Evolutionary conservation across 2,113 vertebrate genomes (phyloP).

Genomic region (Menidia beryllina): DNA sequence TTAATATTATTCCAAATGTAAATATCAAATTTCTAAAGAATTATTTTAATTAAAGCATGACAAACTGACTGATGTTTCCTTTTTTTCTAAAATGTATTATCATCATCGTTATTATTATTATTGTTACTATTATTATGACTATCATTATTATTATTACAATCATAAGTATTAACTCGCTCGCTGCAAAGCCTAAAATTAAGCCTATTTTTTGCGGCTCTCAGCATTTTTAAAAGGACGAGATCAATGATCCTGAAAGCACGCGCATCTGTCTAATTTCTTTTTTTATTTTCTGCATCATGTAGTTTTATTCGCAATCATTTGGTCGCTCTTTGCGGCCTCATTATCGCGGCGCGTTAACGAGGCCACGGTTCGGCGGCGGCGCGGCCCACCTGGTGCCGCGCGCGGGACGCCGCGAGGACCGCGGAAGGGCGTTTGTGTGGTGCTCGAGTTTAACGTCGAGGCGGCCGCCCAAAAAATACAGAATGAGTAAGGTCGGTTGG

Average conservation of each 20-base stretch:
- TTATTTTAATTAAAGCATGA: constrained; percentile 90
- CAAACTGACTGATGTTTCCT: constrained; percentile 45
- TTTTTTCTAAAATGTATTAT: background rate
- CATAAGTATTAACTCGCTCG: too few relatives aligned
- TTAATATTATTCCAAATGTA: constrained; percentile 85
- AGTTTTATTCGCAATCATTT: constrained; percentile 87
- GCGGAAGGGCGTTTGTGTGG: too few relatives aligned
- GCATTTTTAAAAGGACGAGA: constrained; percentile 81
- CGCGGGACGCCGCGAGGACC: constrained; percentile 29
- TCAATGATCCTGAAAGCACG: constrained; percentile 83
- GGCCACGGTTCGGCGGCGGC: constrained; percentile 77
- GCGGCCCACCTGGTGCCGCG: constrained; percentile 82
- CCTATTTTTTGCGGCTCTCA: constrained; percentile 62
- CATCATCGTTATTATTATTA: constrained; percentile 7
- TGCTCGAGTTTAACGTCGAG: too few relatives aligned
- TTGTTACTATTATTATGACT: background rate
- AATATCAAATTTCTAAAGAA: constrained; percentile 86
- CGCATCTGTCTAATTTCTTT: constrained; percentile 86
- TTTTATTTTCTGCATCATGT: constrained; percentile 87
- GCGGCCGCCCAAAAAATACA: too few relatives aligned
- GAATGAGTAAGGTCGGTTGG: too few relatives aligned
- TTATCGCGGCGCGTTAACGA: constrained; percentile 81
- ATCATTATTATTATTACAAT: constrained; percentile 2
- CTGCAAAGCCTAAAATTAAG: constrained; percentile 25
- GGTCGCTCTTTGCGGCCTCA: constrained; percentile 77